Base-by-base conservation (phyloP, 2,888 invertebrate genomes). In the Drosophila niveifrons region DNA sequence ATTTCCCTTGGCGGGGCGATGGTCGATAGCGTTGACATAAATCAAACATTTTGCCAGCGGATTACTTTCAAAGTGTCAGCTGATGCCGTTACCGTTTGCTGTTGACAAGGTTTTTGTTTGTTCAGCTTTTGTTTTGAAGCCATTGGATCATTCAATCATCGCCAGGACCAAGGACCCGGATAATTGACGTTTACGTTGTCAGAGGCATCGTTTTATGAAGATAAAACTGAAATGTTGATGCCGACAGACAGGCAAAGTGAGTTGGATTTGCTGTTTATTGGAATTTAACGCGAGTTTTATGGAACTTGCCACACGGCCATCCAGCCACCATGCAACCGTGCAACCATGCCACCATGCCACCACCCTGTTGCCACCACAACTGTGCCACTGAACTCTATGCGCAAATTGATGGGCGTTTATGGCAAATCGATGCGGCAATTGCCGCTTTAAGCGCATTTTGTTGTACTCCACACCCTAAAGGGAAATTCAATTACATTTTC, bases 51-150 rank as follows among this genome's bases (percentile, higher is more conserved):
- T 76, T 69, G 63, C 71, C 48, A 48, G 39, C 43, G 78, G 78
- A 83, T 82, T 80, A 78, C 65, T 76, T 86, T 64, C 61, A 78
- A 71, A 78, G 71, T 82, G 86, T 69, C 84, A 69, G 48, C 65
- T 47, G 61, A 53, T 68, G 53, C 11, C 47, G 43, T 41, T 72
- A 43, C 44, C 66, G 50, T 66, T 75, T 36, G 71, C 28, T 51
- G 61, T 63, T 78, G 66, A 86, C 84, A 84, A 48, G 68, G 53
- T 66, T 66, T 65, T 62, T 71, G 76, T 68, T 66, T 66, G 75
- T 36, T 75, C 48, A 63, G 72, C 68, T 66, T 75, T 64, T 58
- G 63, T 63, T 50, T 64, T 64, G 15, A 52, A 43, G 48, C 47
- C 63, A 52, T 23, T 23, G 78, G 41, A 58, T 72, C 83, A 78